These are phyloP conservation scores for Motacilla tschutschensis DNA, from an alignment of 2,113 vertebrate species.

Conservation along the genomic window DNA sequence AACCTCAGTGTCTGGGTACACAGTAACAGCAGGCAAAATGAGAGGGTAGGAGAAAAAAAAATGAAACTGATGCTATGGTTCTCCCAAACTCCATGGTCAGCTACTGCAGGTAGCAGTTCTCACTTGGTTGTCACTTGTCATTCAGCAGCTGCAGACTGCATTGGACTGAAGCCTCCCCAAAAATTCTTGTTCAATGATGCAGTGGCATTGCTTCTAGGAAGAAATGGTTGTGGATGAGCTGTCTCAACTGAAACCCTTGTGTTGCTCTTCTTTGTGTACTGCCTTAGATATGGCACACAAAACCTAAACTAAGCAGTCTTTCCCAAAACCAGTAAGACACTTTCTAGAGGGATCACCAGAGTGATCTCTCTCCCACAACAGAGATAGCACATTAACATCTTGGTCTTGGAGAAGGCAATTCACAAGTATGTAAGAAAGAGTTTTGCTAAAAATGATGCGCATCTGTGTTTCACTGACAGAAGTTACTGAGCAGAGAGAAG, in stretches of 20 bases:
- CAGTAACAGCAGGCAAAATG: background rate
- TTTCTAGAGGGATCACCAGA: background rate
- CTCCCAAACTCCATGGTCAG: background rate
- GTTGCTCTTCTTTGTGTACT: background rate
- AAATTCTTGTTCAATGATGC: background rate
- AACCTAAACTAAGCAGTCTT: background rate
- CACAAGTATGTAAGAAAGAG: background rate
- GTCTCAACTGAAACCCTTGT: background rate
- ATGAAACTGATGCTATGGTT: background rate
- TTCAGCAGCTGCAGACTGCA: background rate
- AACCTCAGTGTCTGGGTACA: background rate
- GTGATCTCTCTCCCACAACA: background rate
- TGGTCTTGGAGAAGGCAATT: background rate
- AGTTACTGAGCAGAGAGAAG: background rate
- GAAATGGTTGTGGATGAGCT: background rate
- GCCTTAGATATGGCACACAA: background rate
- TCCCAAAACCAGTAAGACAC: background rate
- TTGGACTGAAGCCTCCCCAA: background rate
- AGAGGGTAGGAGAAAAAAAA: background rate
- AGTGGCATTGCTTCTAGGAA: background rate
- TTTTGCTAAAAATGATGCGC: background rate
- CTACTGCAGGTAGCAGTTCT: background rate
- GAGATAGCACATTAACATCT: background rate
- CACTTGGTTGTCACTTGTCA: fast-evolving
- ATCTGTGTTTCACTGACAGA: background rate